A percentile compares a stretch with the other conserved stretches of the same genome.
phyloP scores from a whole-genome alignment of 2,888 invertebrate species.

The Leptopilina syphax region DNA sequence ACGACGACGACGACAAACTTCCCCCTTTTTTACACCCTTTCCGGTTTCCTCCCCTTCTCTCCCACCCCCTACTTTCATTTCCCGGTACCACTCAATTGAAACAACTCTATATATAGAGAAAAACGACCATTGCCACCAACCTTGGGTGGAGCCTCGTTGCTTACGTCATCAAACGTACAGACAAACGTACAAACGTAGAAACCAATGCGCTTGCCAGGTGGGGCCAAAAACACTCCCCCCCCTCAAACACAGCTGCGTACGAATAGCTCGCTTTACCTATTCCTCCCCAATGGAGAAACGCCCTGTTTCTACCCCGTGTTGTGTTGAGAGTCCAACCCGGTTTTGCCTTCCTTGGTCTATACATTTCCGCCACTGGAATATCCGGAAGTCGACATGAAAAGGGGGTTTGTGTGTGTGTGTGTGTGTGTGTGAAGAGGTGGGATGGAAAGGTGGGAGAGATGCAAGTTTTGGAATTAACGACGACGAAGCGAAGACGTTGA shows the following conservation, averaged over 20 bases:
- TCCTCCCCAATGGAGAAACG: slow-evolving; percentile 55
- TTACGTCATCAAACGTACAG: slow-evolving; percentile 74
- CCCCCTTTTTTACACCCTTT: slow-evolving; percentile 22
- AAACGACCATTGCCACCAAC: slow-evolving; percentile 55
- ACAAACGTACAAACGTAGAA: slow-evolving; percentile 74
- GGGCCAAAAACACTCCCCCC: slow-evolving; percentile 51
- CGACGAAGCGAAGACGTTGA: slow-evolving; percentile 38
- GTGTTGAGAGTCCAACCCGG: slow-evolving; percentile 13
- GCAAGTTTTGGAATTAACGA: slow-evolving; percentile 43
- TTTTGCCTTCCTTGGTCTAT: neutral
- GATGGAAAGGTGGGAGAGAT: slow-evolving; percentile 37
- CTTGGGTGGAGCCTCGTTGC: slow-evolving; percentile 74
- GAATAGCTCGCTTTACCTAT: slow-evolving; percentile 54
- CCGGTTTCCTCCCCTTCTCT: slow-evolving; percentile 42
- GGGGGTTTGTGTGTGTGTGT: neutral
- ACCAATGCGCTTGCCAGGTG: slow-evolving; percentile 70
- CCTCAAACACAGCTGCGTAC: slow-evolving; percentile 68
- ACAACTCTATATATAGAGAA: neutral
- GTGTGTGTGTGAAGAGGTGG: neutral
- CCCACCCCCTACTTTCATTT: slow-evolving; percentile 5
- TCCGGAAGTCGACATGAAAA: slow-evolving; percentile 12
- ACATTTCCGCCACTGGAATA: slow-evolving; percentile 22
- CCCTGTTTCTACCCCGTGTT: slow-evolving; percentile 41
- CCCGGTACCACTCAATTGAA: slow-evolving; percentile 44
- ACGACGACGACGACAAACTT: slow-evolving; percentile 39